Conservation (phyloP, 2,797 vertebrate genomes). For the Nannoperca australis region DNA sequence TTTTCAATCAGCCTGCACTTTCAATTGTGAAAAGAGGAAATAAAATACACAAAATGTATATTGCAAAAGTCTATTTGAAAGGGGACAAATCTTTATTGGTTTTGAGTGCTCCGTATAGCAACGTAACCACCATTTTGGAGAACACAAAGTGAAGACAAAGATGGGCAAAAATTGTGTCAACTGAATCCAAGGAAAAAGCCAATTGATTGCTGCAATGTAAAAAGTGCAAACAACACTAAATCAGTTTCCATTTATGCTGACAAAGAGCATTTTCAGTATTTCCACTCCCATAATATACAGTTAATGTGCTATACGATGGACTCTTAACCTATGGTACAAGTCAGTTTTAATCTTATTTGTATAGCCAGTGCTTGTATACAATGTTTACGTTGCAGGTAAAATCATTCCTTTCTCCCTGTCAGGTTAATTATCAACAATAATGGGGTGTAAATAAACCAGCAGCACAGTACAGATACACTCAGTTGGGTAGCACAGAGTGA, state of each 20-base stretch:
- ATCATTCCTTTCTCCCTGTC: conserved; percentile 4
- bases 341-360: not conserved
- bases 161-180: conserved; percentile 13
- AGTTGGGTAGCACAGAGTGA: conserved; percentile 49
- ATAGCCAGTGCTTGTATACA: not conserved
- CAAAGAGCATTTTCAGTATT: not conserved
- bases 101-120: not conserved
- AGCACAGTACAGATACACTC: conserved; percentile 57
- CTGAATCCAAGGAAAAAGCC: not conserved
- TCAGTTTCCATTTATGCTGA: conserved; percentile 3
- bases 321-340: not conserved
- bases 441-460: conserved; percentile 52
- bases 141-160: not conserved
- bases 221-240: conserved; percentile 16
- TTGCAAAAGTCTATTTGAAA: not conserved
- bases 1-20: not conserved
- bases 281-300: not conserved
- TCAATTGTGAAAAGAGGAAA: not conserved
- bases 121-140: not conserved
- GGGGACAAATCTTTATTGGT: not conserved
- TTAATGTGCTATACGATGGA: not conserved
- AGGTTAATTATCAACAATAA: conserved; percentile 37
- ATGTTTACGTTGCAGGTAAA: conserved; percentile 14
- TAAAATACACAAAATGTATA: not conserved
- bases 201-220: conserved; percentile 11